phyloP scores from a whole-genome alignment of 2,113 vertebrate genomes.

The Bubo blakistoni region DNA sequence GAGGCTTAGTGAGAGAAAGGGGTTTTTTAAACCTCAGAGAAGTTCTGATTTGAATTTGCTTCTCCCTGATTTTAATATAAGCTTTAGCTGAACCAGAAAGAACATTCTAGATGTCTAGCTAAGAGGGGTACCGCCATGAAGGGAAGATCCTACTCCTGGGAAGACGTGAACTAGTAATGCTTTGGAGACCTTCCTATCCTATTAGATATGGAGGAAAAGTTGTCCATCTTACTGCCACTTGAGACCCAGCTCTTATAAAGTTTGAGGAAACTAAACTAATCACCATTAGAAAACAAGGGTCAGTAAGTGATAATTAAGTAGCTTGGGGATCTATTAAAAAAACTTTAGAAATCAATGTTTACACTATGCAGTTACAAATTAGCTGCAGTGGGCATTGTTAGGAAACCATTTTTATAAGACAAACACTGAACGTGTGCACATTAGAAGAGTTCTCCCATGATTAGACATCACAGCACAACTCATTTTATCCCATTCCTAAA shows the following conservation, averaged over 20 bases:
- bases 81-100: neutral
- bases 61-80: neutral
- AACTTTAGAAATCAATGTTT: constrained; percentile 63
- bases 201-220: constrained; percentile 27
- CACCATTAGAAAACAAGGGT: constrained; percentile 59
- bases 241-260: constrained; percentile 33
- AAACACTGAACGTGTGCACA: constrained; percentile 38
- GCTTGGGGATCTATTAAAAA: constrained; percentile 70
- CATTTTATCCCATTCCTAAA: constrained; percentile 56
- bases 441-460: constrained; percentile 43
- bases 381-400: constrained; percentile 73
- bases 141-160: neutral
- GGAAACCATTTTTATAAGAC: constrained; percentile 43
- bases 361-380: constrained; percentile 62
- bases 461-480: constrained; percentile 54
- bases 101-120: neutral
- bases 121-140: neutral
- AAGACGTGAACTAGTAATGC: neutral
- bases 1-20: neutral
- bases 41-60: neutral
- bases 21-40: neutral
- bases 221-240: constrained; percentile 1
- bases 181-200: neutral
- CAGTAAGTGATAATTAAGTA: constrained; percentile 71
- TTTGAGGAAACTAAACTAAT: constrained; percentile 54